phyloP scores from a whole-genome alignment of 2,113 vertebrate species.

The Asarcornis scutulata region DNA sequence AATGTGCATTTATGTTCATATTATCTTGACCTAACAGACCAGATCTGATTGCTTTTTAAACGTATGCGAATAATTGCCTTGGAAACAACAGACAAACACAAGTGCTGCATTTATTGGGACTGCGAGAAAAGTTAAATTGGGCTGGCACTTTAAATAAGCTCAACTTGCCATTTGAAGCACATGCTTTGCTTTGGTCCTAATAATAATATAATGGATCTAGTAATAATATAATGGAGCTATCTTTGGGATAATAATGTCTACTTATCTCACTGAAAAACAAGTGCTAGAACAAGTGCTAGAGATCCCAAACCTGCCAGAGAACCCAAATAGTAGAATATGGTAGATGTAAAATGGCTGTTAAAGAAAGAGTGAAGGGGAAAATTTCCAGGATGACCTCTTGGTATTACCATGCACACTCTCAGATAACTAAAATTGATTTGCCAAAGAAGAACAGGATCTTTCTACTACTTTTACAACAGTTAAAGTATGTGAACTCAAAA shows the following conservation, averaged over 20 bases:
- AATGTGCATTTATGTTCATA: constrained; percentile 58
- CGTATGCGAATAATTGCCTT: constrained; percentile 36
- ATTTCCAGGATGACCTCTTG: background rate
- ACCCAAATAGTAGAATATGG: background rate
- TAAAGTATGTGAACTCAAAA: background rate
- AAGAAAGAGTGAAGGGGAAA: background rate
- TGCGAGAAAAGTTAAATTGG: constrained; percentile 40
- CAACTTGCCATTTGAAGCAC: background rate
- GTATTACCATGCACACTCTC: background rate
- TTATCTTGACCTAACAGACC: constrained; percentile 65
- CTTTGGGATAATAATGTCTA: background rate
- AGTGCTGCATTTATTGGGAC: constrained; percentile 8
- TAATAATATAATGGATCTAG: background rate
- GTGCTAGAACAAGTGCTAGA: background rate
- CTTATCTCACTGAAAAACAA: background rate
- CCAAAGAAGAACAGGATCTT: background rate
- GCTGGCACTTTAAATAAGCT: constrained; percentile 24
- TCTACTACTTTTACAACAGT: background rate
- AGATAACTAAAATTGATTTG: background rate
- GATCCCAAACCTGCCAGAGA: background rate
- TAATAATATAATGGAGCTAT: background rate
- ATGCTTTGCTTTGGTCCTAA: background rate
- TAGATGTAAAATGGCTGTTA: background rate
- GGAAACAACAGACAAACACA: constrained; percentile 6
- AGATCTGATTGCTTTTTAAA: constrained; percentile 68